Base-by-base conservation (phyloP, 2,888 invertebrate genomes). In the Apeira syringaria region DNA sequence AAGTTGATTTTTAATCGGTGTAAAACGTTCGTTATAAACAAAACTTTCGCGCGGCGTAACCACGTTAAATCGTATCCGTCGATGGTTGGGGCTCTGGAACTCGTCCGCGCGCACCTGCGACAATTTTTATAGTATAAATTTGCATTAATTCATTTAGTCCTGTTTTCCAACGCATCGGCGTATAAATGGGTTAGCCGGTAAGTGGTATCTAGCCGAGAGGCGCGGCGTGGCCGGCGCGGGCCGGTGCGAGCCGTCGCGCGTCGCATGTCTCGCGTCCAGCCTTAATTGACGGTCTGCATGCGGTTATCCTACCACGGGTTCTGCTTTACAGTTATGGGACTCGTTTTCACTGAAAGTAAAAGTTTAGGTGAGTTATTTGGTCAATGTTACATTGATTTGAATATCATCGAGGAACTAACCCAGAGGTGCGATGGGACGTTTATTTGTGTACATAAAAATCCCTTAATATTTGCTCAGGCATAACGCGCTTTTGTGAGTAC, bases 101-200 rank as follows among this genome's bases (percentile, higher is more conserved):
- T 79, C 76, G 89, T 87, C 87, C 68, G 60, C 47, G 59, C 70
- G 85, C 89, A 89, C 89, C 89, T 89, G 89, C 88, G 87, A 89
- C 88, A 88, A 86, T 88, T 89, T 89, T 88, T 88, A 89, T 86
- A 82, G 89, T 87, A 88, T 89, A 88, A 80, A 88, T 89, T 89
- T 86, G 82, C 88, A 88, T 89, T 86, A 87, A 89, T 87, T 87
- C 86, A 87, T 87, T 87, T 87, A 81, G 80, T 83, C 83, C 86
- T 86, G 86, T 88, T 87, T 84, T 79, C 47, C 79, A 83, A 72
- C 74, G 77, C 72, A 61, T 42, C 59, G 51, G 65, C 65, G 80
- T 80, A 81, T 87, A 88, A 87, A 88, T 88, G 82, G 89, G 89
- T 89, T 89, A 89, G 84, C 84, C 81, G 89, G 88, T 86, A 81